These are phyloP conservation scores for Procapra przewalskii DNA, from an alignment of 2,113 vertebrate genomes.

Conservation along the genomic window DNA sequence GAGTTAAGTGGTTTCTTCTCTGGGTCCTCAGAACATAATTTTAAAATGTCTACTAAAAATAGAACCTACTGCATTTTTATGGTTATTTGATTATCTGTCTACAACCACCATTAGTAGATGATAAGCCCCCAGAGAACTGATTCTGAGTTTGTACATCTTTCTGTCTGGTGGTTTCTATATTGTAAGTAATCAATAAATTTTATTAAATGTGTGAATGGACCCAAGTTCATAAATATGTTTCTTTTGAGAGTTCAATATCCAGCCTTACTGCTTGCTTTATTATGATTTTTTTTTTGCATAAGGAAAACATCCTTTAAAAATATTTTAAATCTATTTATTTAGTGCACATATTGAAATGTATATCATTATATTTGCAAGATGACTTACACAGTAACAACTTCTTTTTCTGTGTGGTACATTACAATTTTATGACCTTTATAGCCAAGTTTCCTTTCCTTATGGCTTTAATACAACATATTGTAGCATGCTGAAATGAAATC, in stretches of 20 bases:
- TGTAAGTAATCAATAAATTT: conserved; percentile 36
- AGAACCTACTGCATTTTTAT: conserved; percentile 39
- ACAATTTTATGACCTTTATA: conserved; percentile 59
- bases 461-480: conserved; percentile 54
- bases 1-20: conserved; percentile 54
- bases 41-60: conserved; percentile 58
- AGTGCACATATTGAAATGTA: neutral
- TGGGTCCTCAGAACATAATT: conserved; percentile 3
- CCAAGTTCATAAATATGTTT: neutral
- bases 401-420: conserved; percentile 51
- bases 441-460: conserved; percentile 64
- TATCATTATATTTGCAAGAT: conserved; percentile 53
- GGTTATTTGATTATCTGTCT: conserved; percentile 54
- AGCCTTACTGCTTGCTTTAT: neutral
- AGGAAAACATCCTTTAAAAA: neutral
- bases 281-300: neutral
- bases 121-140: conserved; percentile 9
- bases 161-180: neutral
- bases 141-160: conserved; percentile 31
- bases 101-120: conserved; percentile 36
- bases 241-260: conserved; percentile 1
- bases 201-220: conserved; percentile 3
- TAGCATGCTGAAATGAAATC: neutral
- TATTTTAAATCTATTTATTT: conserved; percentile 19
- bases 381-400: conserved; percentile 50